phyloP scores from a whole-genome alignment of 2,113 vertebrate species.

The Zosterops lateralis region DNA sequence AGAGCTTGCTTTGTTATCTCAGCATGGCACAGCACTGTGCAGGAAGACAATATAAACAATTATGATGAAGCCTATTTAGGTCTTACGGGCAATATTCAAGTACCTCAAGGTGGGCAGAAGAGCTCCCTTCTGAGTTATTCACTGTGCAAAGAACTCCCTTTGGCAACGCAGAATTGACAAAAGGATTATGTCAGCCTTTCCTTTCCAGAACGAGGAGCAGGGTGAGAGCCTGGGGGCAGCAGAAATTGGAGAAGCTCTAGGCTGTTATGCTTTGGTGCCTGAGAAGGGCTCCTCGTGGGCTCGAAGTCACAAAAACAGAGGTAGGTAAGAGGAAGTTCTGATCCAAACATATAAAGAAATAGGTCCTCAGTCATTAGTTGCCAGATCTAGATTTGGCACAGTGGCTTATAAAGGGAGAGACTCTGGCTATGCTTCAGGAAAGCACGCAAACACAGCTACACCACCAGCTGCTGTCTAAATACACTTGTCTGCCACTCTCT shows the following conservation, averaged over 20 bases:
- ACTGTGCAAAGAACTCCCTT: background rate
- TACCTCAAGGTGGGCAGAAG: constrained; percentile 45
- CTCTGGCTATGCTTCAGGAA: background rate
- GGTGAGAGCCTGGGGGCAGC: background rate
- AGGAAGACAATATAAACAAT: constrained; percentile 51
- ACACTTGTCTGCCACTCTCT: background rate
- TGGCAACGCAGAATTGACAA: background rate
- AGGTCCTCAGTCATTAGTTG: background rate
- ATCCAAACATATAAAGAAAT: background rate
- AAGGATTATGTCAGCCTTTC: constrained; percentile 52
- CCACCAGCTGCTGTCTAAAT: background rate
- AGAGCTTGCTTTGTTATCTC: constrained; percentile 55
- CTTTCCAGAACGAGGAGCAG: background rate
- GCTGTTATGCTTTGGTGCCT: background rate
- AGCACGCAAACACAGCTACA: background rate
- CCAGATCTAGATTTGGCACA: background rate
- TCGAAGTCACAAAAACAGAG: background rate
- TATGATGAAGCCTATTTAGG: constrained; percentile 36
- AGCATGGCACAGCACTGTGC: background rate
- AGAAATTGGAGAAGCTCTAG: constrained; percentile 37
- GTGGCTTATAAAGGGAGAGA: background rate
- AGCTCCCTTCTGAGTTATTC: constrained; percentile 35
- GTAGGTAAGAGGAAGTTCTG: background rate
- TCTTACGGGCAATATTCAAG: constrained; percentile 27
- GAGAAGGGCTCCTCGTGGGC: background rate